Evolutionary conservation across 2,113 vertebrate species (phyloP).

Genomic region (Camelus dromedarius): DNA sequence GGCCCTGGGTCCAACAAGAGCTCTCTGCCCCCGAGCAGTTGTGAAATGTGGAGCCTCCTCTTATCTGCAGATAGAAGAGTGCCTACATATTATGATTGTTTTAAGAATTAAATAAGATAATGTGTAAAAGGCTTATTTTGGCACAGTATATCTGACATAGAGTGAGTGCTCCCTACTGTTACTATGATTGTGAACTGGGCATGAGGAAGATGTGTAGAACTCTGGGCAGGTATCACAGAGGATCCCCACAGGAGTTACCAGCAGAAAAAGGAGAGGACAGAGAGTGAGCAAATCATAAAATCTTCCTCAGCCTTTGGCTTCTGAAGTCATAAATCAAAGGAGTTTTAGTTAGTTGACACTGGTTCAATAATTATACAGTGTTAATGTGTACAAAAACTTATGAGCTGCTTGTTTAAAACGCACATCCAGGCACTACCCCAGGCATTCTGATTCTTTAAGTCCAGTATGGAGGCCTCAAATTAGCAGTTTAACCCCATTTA

Average conservation of each 20-base stretch:
- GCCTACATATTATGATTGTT: background rate
- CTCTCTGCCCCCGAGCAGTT: background rate
- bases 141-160: background rate
- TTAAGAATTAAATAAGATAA: background rate
- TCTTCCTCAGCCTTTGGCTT: background rate
- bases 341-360: background rate
- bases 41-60: background rate
- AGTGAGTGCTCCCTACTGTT: background rate
- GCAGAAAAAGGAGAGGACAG: background rate
- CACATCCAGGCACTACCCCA: fast-evolving
- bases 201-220: background rate
- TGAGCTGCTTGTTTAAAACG: background rate
- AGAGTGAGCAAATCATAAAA: background rate
- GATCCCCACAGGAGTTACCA: background rate
- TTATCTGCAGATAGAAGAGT: background rate
- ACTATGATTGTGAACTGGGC: background rate
- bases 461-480: background rate
- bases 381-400: background rate
- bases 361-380: background rate
- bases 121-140: background rate
- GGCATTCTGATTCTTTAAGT: background rate
- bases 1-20: background rate
- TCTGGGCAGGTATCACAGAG: background rate
- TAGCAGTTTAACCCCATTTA: background rate
- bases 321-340: background rate